Base-by-base conservation (phyloP, 2,797 vertebrate species). In the Tympanoctomys barrerae region DNA sequence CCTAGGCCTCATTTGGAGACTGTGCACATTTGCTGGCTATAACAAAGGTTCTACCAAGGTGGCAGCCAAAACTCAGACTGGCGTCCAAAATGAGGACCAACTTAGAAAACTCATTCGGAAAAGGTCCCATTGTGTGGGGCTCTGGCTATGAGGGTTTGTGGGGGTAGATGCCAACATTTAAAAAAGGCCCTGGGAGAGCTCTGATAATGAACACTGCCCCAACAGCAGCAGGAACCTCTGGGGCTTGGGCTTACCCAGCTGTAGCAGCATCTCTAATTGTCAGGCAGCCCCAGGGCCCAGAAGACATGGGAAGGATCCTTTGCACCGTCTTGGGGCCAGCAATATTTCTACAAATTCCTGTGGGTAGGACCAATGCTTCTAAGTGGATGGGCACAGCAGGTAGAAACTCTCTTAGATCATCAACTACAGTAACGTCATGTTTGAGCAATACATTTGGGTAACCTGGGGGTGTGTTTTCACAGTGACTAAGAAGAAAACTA, bases 1-100 rank as follows among this genome's bases (percentile, higher is more conserved):
- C 85, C 77, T 52, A 12, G 33, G 68, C 71, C 83, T 85, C 61
- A 91, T 90, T 92, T 80, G 88, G 90, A 90, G 59, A 82, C 59
- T 18, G 2, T 33, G 42, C 54, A n/a, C 70, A 86, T 78, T 90
- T 46, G 49, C 77, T 73, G 59, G 46, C 81, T 59, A 70, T 24
- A 42, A 33, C 84, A 62, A 39, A 0, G 22, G 10, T 71, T 94
- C 13, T 66, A 52, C 82, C 79, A 77, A 62, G 83, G 83, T 92
- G 87, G 71, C 64, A 59, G 10, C 36, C 61, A 61, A 57, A 90
- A 85, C 81, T 91, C 68, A n/a, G 79, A 57, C 78, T 87, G 62
- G 61, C 46, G 54, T 87, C 75, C 78, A 61, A 84, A 94, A 83
- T 12, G 83, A 91, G 14, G 10, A 73, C 31, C 82, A 54, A 61